phyloP scores from a whole-genome alignment of 1,140 invertebrate species.

The Danaus plexippus region DNA sequence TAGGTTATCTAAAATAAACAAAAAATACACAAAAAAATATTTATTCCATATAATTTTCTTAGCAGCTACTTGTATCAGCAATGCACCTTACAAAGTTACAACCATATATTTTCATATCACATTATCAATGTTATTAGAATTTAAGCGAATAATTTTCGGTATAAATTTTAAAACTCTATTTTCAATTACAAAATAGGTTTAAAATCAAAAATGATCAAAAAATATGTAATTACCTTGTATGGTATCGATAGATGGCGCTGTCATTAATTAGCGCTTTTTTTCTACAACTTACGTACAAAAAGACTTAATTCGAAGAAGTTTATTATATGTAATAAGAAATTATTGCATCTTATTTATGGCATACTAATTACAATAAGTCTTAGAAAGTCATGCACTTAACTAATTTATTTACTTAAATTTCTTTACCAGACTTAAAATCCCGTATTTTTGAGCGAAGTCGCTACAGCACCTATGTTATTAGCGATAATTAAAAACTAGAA shows the following conservation, averaged over 20 bases:
- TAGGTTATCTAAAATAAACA: too few relatives aligned
- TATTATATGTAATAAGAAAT: constrained; percentile 15
- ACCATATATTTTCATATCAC: too few relatives aligned
- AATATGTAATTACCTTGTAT: background rate
- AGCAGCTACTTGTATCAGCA: too few relatives aligned
- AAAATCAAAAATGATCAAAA: constrained; percentile 5
- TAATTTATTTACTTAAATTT: constrained; percentile 1
- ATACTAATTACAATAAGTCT: constrained; percentile 33
- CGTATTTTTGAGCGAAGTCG: constrained; percentile 10
- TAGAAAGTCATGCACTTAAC: constrained; percentile 8
- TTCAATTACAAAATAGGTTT: constrained; percentile 14
- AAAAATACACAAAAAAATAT: too few relatives aligned
- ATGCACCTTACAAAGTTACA: too few relatives aligned
- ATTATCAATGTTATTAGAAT: too few relatives aligned
- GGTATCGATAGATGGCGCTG: constrained; percentile 4
- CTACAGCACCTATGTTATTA: too few relatives aligned
- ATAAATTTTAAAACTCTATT: constrained; percentile 12
- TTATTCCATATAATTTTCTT: too few relatives aligned
- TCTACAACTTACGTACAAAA: constrained; percentile 1
- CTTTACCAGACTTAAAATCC: constrained; percentile 6
- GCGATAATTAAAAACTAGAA: too few relatives aligned
- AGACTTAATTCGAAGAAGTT: constrained; percentile 1
- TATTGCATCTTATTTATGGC: constrained; percentile 64
- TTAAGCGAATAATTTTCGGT: too few relatives aligned
- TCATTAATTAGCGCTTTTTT: background rate